phyloP scores from a whole-genome alignment of 2,113 vertebrate species.

The Upupa epops region DNA sequence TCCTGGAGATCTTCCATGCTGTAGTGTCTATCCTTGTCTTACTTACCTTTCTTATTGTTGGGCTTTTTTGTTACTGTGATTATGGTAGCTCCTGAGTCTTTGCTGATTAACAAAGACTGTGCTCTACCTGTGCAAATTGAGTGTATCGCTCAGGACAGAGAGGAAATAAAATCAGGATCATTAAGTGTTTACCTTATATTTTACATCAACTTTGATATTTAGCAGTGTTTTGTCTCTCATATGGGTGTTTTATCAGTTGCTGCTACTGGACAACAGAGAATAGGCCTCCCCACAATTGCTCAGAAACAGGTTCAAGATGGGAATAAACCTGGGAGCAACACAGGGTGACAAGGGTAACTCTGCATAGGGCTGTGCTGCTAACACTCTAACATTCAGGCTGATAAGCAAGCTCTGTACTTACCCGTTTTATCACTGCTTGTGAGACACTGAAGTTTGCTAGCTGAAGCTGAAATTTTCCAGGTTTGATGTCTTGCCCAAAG shows the following conservation, averaged over 20 bases:
- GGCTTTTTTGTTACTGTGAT: neutral
- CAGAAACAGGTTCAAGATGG: neutral
- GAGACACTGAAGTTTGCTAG: neutral
- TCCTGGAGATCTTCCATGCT: neutral
- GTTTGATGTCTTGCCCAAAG: neutral
- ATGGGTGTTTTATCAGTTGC: neutral
- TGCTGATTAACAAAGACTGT: neutral
- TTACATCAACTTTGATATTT: neutral
- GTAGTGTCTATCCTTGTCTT: neutral
- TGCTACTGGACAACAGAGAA: neutral
- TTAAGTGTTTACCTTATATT: neutral
- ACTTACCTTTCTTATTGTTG: neutral
- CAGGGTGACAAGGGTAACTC: neutral
- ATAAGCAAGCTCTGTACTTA: neutral
- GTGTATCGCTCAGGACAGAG: neutral
- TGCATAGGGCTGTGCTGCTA: neutral
- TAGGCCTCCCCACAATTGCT: neutral
- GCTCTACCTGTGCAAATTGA: neutral
- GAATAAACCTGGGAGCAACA: neutral
- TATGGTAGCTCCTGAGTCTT: neutral
- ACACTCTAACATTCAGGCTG: neutral
- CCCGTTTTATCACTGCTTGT: neutral
- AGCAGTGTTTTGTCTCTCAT: neutral
- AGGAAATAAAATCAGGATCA: neutral
- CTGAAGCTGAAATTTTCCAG: neutral